A percentile compares a stretch with the other conserved stretches of the same genome.
These are phyloP conservation scores for Drosophila phalerata DNA, from an alignment of 2,888 invertebrate species.

Conservation along the genomic window DNA sequence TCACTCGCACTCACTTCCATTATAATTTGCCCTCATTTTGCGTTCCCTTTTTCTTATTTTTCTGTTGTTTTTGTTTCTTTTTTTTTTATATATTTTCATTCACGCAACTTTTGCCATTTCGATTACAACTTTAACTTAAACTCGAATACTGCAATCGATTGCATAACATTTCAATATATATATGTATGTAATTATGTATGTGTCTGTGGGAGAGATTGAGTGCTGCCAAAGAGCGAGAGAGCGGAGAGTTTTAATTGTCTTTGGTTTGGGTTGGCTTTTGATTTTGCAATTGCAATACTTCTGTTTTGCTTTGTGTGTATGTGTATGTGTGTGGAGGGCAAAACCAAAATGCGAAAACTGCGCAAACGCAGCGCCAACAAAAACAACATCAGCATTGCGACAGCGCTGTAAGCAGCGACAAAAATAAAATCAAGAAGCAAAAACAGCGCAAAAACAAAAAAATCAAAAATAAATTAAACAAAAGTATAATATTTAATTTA, in stretches of 20 bases:
- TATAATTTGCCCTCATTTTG: slow-evolving; percentile 48
- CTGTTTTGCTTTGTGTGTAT: neutral
- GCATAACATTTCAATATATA: slow-evolving; percentile 43
- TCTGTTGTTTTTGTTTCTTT: neutral
- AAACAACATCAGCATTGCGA: slow-evolving; percentile 37
- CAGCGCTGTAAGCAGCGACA: slow-evolving; percentile 34
- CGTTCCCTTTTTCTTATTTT: slow-evolving; percentile 36
- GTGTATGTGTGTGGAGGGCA: slow-evolving; percentile 41
- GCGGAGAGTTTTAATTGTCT: slow-evolving; percentile 45
- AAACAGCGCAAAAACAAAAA: slow-evolving; percentile 9
- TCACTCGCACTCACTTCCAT: slow-evolving; percentile 25
- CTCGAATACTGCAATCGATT: slow-evolving; percentile 61
- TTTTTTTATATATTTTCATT: slow-evolving; percentile 18
- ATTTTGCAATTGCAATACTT: slow-evolving; percentile 60
- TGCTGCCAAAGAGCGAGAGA: slow-evolving; percentile 14
- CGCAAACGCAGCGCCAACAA: slow-evolving; percentile 55
- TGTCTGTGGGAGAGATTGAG: slow-evolving; percentile 5
- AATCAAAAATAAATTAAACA: slow-evolving; percentile 7
- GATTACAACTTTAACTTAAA: slow-evolving; percentile 47
- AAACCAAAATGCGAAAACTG: slow-evolving; percentile 58
- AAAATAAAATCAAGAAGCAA: slow-evolving; percentile 3
- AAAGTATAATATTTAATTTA: slow-evolving; percentile 48
- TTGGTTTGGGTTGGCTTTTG: slow-evolving; percentile 34
- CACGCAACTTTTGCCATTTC: slow-evolving; percentile 63
- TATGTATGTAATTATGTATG: slow-evolving; percentile 30